These are phyloP conservation scores for Agriotes lineatus DNA, from an alignment of 2,888 invertebrate genomes.

Conservation along the genomic window DNA sequence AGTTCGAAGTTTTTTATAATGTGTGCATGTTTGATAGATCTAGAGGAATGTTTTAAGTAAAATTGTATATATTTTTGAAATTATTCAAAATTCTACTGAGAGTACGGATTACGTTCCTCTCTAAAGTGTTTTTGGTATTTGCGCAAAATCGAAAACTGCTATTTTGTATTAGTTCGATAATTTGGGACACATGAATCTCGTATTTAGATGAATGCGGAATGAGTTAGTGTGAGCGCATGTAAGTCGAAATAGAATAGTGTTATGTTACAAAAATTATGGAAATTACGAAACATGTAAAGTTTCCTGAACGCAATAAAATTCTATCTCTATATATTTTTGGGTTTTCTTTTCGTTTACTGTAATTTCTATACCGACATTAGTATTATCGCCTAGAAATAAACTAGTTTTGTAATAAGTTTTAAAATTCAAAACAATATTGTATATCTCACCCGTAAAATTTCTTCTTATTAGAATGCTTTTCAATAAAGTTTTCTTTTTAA, in stretches of 20 bases:
- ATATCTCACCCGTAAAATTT: too few relatives aligned
- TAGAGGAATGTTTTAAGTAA: constrained; percentile 56
- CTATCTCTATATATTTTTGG: constrained; percentile 61
- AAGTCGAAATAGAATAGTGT: constrained; percentile 60
- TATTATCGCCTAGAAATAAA: not conserved
- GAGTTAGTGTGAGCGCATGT: constrained; percentile 45
- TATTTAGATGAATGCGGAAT: constrained; percentile 50
- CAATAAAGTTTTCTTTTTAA: too few relatives aligned
- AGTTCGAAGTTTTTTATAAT: constrained; percentile 49
- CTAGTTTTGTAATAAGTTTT: too few relatives aligned
- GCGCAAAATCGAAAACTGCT: constrained; percentile 57
- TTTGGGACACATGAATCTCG: constrained; percentile 56
- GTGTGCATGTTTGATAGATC: constrained; percentile 59
- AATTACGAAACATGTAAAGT: constrained; percentile 68
- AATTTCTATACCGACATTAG: not conserved
- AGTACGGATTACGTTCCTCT: constrained; percentile 67
- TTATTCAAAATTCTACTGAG: constrained; percentile 63
- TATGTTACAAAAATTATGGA: constrained; percentile 63
- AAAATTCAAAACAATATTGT: too few relatives aligned
- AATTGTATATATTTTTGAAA: constrained; percentile 61
- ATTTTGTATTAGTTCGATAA: constrained; percentile 57
- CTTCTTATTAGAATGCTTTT: too few relatives aligned
- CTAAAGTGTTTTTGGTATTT: constrained; percentile 59
- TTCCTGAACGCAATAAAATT: constrained; percentile 70
- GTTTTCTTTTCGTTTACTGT: not conserved